Evolutionary conservation across 2,888 invertebrate species (phyloP), one percentile per base, ranked within the genome.

Genomic region (Glaucopsyche alexis): DNA sequence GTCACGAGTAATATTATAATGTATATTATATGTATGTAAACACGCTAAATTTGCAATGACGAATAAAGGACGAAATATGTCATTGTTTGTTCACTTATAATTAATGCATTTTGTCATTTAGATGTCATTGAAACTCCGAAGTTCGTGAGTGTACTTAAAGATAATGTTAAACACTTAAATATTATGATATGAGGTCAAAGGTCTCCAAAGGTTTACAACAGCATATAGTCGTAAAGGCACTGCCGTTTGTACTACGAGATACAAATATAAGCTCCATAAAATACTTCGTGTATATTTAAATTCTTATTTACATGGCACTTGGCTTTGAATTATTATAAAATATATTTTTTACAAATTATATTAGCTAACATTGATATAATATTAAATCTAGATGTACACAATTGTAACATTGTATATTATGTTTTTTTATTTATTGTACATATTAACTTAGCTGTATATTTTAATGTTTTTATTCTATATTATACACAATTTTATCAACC

Each of bases 281-380:
- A 69, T 69, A 69, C 47, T 69, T 49, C 40, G 38, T 70, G 80
- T 82, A 80, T 78, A 80, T 76, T 79, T 78, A 75, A 76, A 79
- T 82, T 84, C 81, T 85, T 87, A 88, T 87, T 83, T 88, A 90
- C 88, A 91, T 91, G 91, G 91, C 91, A 91, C 80, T 85, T 76
- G 85, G 85, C 83, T 87, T 89, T 86, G 82, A 82, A 76, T 75
- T 78, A 80, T 77, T 79, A 50, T 77, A 77, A 78, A 76, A 77
- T 77, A 76, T 73, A 74, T 75, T 69, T 75, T 76, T 72, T 76
- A 77, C 78, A 75, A 74, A 74, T 69, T 19, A 11, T 29, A 49
- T 19, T n/a, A n/a, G n/a, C 29, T 69, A 47, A 69, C 19, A 45
- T 16, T 69, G 13, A 69, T 69, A 69, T 69, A 69, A 45, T 19